Conservation (phyloP, 2,888 invertebrate genomes). For the Silvanus unidentatus region DNA sequence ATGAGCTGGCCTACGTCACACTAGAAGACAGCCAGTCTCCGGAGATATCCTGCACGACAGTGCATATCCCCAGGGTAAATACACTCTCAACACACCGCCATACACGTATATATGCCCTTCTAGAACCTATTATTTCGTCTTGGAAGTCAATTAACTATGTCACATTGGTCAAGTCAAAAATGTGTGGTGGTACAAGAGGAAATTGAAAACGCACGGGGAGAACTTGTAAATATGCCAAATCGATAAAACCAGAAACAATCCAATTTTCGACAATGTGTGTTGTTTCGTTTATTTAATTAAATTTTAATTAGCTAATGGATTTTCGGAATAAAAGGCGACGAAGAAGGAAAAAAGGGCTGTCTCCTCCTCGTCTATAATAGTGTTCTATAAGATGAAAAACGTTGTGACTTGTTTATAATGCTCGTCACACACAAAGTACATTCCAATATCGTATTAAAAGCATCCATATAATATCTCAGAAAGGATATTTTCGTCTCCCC, state of each 20-base stretch:
- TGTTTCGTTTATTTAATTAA: too few relatives aligned
- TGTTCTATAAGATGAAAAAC: too few relatives aligned
- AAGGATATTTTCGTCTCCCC: conserved; percentile 1
- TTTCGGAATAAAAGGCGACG: background rate
- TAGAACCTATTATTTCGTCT: conserved; percentile 31
- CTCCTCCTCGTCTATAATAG: too few relatives aligned
- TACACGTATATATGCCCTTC: conserved; percentile 10
- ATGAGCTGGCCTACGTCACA: conserved; percentile 33
- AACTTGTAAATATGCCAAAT: too few relatives aligned
- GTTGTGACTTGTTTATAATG: too few relatives aligned
- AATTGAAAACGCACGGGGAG: too few relatives aligned
- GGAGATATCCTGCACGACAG: conserved; percentile 36
- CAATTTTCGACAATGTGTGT: too few relatives aligned
- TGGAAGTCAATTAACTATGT: conserved; percentile 31
- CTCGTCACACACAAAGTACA: background rate
- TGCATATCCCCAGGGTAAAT: conserved; percentile 27
- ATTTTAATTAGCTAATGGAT: conserved; percentile 2
- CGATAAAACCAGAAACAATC: too few relatives aligned
- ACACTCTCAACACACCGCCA: conserved; percentile 26
- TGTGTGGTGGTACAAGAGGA: too few relatives aligned
- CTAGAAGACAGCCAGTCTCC: conserved; percentile 37
- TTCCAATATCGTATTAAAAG: background rate
- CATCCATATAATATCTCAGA: background rate
- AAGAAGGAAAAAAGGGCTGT: too few relatives aligned
- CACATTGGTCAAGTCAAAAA: too few relatives aligned